Evolutionary conservation across 2,888 invertebrate species (phyloP).

Genomic region (Blastobasis adustella): DNA sequence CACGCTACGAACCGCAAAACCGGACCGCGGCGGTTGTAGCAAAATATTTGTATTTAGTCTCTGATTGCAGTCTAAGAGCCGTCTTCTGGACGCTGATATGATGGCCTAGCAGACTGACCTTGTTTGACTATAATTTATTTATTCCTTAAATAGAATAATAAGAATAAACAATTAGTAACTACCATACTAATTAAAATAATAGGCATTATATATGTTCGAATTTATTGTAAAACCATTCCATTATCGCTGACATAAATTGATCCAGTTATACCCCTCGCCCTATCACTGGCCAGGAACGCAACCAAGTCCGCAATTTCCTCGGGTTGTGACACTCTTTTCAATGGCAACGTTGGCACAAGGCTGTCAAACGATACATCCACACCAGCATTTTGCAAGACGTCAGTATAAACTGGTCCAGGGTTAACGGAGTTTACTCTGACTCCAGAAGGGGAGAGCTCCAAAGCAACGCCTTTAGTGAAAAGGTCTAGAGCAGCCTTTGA

Average conservation of each 20-base stretch:
- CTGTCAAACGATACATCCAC: not conserved
- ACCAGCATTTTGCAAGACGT: conserved; percentile 14
- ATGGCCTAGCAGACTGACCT: too few species aligned
- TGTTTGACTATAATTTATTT: too few species aligned
- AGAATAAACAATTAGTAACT: too few species aligned
- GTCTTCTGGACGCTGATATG: too few species aligned
- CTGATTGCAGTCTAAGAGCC: too few species aligned
- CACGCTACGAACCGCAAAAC: too few species aligned
- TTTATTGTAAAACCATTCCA: not conserved
- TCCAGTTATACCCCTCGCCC: not conserved
- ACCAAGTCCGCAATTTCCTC: not conserved
- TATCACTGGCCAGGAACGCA: not conserved
- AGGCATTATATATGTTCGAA: too few species aligned
- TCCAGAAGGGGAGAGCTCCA: conserved; percentile 73
- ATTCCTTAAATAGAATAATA: too few species aligned
- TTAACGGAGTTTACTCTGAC: conserved; percentile 82
- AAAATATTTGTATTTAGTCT: too few species aligned
- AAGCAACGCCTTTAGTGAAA: conserved; percentile 80
- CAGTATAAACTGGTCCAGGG: conserved; percentile 79
- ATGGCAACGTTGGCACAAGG: not conserved
- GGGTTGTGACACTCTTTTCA: not conserved
- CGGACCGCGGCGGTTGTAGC: too few species aligned
- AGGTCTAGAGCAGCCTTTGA: conserved; percentile 85
- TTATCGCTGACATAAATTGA: not conserved
- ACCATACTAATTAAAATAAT: too few species aligned